phyloP scores from a whole-genome alignment of 2,888 invertebrate genomes.

The Pasiphila rectangulata region DNA sequence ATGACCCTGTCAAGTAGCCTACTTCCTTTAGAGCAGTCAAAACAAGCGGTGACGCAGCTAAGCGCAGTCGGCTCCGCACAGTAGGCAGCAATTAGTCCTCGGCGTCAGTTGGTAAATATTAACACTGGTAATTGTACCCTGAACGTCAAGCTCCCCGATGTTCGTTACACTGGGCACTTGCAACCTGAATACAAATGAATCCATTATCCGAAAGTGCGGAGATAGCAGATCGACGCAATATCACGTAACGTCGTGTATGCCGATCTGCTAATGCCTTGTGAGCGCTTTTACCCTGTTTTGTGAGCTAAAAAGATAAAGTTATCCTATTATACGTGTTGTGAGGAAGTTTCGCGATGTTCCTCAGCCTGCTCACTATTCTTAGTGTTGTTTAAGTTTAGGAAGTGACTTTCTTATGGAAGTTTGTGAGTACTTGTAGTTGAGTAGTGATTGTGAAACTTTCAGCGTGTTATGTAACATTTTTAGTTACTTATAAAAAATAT shows the following conservation, averaged over 20 bases:
- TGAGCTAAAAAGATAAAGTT: slow-evolving; percentile 22
- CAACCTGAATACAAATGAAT: slow-evolving; percentile 78
- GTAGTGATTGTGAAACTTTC: too few relatives aligned
- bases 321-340: slow-evolving; percentile 16
- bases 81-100: slow-evolving; percentile 67
- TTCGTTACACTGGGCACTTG: slow-evolving; percentile 75
- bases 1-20: too few relatives aligned
- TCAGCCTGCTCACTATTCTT: neutral
- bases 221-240: slow-evolving; percentile 65
- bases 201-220: slow-evolving; percentile 71
- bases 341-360: slow-evolving; percentile 4
- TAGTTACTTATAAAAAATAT: too few relatives aligned
- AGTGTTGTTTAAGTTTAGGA: too few relatives aligned
- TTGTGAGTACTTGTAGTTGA: too few relatives aligned
- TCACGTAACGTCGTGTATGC: slow-evolving; percentile 57
- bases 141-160: slow-evolving; percentile 73
- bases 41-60: slow-evolving; percentile 31
- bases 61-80: slow-evolving; percentile 45
- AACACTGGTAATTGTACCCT: slow-evolving; percentile 77
- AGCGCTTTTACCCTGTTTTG: slow-evolving; percentile 27
- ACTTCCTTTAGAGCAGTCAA: slow-evolving; percentile 8
- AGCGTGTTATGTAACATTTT: too few relatives aligned
- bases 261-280: slow-evolving; percentile 45
- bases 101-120: slow-evolving; percentile 78
- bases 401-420: too few relatives aligned